Conservation (phyloP, 2,888 invertebrate species). For the Drosophila helvetica region DNA sequence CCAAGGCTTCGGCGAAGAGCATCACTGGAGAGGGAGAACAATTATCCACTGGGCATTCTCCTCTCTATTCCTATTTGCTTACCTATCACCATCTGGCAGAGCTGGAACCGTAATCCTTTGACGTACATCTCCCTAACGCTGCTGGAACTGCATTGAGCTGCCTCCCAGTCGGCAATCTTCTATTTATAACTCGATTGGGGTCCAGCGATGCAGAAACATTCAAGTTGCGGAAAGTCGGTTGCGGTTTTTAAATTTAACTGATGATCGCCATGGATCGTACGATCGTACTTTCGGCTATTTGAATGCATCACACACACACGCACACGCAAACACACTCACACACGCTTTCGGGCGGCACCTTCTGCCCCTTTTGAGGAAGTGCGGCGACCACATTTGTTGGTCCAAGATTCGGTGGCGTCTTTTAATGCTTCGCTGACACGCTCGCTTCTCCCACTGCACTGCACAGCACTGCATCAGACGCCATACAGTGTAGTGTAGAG, state of each 20-base stretch:
- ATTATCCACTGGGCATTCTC: background rate
- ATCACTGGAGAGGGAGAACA: slow-evolving; percentile 48
- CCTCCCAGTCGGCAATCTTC: slow-evolving; percentile 6
- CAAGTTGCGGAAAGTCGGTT: slow-evolving; percentile 72
- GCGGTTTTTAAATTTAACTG: slow-evolving; percentile 68
- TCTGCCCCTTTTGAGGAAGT: slow-evolving; percentile 51
- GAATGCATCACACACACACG: slow-evolving; percentile 46
- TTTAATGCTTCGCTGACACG: slow-evolving; percentile 63
- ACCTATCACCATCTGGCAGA: slow-evolving; percentile 59
- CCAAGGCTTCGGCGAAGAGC: slow-evolving; percentile 41
- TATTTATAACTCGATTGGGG: slow-evolving; percentile 57
- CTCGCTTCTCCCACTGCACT: slow-evolving; percentile 10
- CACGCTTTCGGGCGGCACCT: background rate
- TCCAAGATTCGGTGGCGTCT: slow-evolving; percentile 56
- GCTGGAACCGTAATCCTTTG: slow-evolving; percentile 49
- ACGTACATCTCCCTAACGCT: slow-evolving; percentile 54
- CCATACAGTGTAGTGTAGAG: background rate
- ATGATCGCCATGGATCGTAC: slow-evolving; percentile 42
- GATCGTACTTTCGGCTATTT: slow-evolving; percentile 51
- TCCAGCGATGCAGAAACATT: slow-evolving; percentile 65
- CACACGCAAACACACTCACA: background rate
- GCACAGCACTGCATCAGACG: too few relatives aligned
- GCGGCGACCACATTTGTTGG: slow-evolving; percentile 14
- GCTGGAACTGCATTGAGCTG: slow-evolving; percentile 58
- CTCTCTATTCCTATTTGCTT: slow-evolving; percentile 61